phyloP scores from a whole-genome alignment of 2,113 vertebrate species.

The Bubalus kerabau region DNA sequence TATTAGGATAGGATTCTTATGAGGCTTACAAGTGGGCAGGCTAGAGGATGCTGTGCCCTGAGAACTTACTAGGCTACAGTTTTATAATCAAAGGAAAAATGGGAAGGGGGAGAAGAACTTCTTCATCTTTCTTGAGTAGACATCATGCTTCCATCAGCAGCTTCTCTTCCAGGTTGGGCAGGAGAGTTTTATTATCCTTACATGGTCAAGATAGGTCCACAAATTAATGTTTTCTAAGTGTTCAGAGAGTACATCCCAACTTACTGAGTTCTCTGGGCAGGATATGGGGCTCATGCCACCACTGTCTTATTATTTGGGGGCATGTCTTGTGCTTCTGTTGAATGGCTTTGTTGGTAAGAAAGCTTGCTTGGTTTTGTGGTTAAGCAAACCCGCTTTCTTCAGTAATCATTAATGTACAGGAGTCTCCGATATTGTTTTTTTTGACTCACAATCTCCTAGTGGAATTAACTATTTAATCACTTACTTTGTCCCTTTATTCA shows the following conservation, averaged over 20 bases:
- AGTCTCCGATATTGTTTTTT: neutral
- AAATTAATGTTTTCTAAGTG: neutral
- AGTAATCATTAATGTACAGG: neutral
- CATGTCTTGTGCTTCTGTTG: neutral
- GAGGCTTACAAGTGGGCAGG: neutral
- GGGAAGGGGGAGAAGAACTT: neutral
- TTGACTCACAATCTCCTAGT: neutral
- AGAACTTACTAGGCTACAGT: neutral
- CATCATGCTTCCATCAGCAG: neutral
- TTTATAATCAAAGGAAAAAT: neutral
- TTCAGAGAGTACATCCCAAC: neutral
- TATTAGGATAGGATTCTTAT: neutral
- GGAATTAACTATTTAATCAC: neutral
- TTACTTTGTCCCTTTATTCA: neutral
- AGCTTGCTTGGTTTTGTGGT: neutral
- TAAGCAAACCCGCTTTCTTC: neutral
- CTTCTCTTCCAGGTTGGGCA: neutral
- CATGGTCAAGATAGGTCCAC: neutral
- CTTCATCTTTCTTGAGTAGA: neutral
- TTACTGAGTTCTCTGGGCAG: neutral
- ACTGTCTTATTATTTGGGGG: neutral
- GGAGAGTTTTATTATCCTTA: neutral
- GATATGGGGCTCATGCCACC: neutral
- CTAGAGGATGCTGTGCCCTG: neutral
- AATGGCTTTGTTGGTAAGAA: neutral